phyloP scores from a whole-genome alignment of 2,113 vertebrate genomes.

The Mesoclemmys tuberculata region DNA sequence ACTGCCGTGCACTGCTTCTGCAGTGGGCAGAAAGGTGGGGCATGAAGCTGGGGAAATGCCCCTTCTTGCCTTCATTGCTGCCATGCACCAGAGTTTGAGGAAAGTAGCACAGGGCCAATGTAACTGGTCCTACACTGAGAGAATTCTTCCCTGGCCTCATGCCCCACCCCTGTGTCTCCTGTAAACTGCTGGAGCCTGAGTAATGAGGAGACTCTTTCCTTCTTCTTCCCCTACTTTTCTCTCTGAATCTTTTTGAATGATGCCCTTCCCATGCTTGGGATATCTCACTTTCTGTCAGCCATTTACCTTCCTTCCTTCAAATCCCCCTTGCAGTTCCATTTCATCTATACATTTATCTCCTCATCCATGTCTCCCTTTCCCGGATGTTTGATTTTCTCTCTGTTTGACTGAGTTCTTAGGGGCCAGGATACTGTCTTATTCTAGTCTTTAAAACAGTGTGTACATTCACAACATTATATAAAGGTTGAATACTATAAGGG shows the following conservation, averaged over 20 bases:
- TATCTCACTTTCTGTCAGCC: background rate
- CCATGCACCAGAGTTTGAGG: no score
- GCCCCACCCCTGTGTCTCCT: no score
- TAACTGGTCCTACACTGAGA: no score
- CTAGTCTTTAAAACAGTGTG: background rate
- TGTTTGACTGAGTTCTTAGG: background rate
- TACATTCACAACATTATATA: background rate
- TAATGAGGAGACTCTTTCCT: background rate
- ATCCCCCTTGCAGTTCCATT: no score
- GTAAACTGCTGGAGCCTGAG: no score
- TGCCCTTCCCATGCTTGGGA: background rate
- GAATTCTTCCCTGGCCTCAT: no score
- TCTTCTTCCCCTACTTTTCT: background rate
- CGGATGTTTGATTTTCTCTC: background rate
- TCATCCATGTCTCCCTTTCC: background rate
- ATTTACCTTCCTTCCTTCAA: background rate
- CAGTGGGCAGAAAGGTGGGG: no score
- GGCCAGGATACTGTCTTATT: fast-evolving
- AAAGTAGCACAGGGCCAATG: no score
- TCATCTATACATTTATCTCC: no score
- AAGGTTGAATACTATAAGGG: background rate
- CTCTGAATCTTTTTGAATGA: background rate
- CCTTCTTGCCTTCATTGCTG: no score
- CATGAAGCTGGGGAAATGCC: no score
- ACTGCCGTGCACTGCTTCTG: no score